Evolutionary conservation across 2,888 invertebrate species (phyloP).

Genomic region (Ormia ochracea): DNA sequence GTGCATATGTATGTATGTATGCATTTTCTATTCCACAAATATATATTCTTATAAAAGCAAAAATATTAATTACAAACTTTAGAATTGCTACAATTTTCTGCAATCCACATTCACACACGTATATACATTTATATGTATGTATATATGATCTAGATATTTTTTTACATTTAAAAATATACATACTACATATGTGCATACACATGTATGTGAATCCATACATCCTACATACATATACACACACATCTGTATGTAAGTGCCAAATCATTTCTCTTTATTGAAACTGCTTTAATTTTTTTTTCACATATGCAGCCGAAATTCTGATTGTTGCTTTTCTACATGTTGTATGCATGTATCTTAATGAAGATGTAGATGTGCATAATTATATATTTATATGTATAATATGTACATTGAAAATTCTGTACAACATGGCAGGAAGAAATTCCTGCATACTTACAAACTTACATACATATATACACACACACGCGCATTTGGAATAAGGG

Average conservation of each 20-base stretch:
- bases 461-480: no score
- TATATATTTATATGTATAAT: neutral
- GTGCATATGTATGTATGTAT: neutral
- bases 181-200: neutral
- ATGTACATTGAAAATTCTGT: slow-evolving; percentile 19
- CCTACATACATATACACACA: neutral
- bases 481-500: no score
- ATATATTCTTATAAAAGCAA: no score
- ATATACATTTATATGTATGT: neutral
- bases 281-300: neutral
- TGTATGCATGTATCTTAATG: no score
- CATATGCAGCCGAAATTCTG: neutral
- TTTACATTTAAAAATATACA: neutral
- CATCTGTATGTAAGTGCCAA: neutral
- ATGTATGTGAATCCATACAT: neutral
- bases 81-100: no score
- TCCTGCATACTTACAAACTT: slow-evolving; percentile 61
- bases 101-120: no score
- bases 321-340: slow-evolving; percentile 33
- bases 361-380: neutral
- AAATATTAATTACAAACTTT: no score
- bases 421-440: slow-evolving; percentile 38
- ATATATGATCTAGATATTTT: no score
- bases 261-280: neutral
- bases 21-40: neutral